A percentile compares a stretch with the other conserved stretches of the same genome.
These are phyloP conservation scores for Corbicula japonica DNA, from an alignment of 2,888 invertebrate species.

Conservation along the genomic window DNA sequence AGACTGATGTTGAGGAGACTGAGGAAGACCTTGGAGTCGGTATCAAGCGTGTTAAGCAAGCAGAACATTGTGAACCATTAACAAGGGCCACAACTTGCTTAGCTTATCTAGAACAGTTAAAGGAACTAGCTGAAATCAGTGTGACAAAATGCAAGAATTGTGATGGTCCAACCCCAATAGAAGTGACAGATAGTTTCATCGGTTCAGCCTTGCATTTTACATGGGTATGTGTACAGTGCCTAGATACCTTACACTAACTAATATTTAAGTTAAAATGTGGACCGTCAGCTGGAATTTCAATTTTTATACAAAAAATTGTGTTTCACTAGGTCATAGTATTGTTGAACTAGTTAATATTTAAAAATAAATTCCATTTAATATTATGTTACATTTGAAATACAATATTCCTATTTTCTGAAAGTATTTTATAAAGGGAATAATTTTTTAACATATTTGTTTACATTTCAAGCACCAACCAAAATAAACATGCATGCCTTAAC, in stretches of 20 bases:
- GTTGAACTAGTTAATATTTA: neutral
- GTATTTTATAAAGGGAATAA: too few species aligned
- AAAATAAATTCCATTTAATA: neutral
- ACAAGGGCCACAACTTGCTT: neutral
- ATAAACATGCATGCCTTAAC: too few species aligned
- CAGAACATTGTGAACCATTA: neutral
- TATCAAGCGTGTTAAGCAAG: neutral
- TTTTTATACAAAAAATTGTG: too few species aligned
- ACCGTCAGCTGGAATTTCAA: too few species aligned
- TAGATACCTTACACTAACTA: too few species aligned
- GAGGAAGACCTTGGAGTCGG: too few species aligned
- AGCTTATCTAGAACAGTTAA: neutral
- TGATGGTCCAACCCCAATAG: neutral
- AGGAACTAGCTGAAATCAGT: neutral
- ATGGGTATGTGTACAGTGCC: too few species aligned
- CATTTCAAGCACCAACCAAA: too few species aligned
- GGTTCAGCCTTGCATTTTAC: conserved; percentile 10
- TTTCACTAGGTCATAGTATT: too few species aligned
- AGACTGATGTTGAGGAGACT: neutral
- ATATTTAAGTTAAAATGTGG: too few species aligned
- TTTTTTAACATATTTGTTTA: too few species aligned
- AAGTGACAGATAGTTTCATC: neutral
- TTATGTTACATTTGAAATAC: neutral
- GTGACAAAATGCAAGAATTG: neutral
- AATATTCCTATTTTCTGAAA: too few species aligned